Conservation (phyloP, 2,797 vertebrate species). For the Sebastes trivittatus region DNA sequence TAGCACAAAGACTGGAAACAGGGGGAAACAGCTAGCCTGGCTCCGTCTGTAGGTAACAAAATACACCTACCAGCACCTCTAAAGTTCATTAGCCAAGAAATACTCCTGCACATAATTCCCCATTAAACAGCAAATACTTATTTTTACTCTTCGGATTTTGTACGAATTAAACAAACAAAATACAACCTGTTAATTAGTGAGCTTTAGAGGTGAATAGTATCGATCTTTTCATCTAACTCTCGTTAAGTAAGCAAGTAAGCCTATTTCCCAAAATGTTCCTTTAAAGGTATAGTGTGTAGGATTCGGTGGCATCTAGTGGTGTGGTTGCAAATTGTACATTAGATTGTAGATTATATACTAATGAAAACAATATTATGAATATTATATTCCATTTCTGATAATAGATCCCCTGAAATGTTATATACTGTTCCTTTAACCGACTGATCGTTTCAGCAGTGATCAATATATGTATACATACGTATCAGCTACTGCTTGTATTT, state of each 20-base stretch:
- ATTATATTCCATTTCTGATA: no score
- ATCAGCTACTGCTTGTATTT: slow-evolving; percentile 1
- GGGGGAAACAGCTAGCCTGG: neutral
- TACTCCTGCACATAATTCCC: neutral
- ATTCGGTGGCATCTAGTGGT: no score
- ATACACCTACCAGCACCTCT: neutral
- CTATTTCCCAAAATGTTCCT: neutral
- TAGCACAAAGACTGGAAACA: slow-evolving; percentile 14
- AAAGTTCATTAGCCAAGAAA: neutral
- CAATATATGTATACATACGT: neutral
- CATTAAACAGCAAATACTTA: neutral
- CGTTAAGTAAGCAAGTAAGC: neutral
- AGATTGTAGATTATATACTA: no score
- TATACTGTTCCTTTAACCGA: neutral
- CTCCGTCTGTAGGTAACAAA: neutral
- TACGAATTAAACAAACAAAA: neutral
- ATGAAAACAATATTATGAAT: no score
- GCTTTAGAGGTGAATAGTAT: neutral
- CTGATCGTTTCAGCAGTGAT: neutral
- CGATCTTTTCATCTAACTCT: neutral
- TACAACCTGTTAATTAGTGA: neutral
- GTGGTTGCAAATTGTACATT: no score
- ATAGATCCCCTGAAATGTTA: no score
- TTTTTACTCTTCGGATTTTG: neutral
- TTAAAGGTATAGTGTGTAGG: no score